Conservation (phyloP, 2,888 invertebrate genomes). For the Meliscaeva auricollis region DNA sequence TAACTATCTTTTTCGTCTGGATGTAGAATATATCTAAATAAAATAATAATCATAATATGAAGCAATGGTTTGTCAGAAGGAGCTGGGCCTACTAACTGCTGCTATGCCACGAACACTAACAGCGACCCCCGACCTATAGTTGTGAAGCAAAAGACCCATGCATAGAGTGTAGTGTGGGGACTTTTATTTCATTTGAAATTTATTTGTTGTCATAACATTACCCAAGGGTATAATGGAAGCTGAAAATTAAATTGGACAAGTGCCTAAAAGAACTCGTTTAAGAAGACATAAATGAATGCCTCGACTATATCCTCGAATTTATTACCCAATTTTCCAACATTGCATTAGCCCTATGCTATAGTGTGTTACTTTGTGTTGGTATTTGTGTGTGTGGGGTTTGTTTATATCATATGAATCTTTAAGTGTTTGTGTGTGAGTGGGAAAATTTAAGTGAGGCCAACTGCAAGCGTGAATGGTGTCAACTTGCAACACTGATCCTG, state of each 20-base stretch:
- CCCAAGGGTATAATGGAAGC: slow-evolving; percentile 73
- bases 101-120: background rate
- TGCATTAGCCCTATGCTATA: slow-evolving; percentile 60
- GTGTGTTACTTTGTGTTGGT: background rate
- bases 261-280: slow-evolving; percentile 76
- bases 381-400: slow-evolving; percentile 7
- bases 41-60: slow-evolving; percentile 72
- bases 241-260: slow-evolving; percentile 78
- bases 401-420: background rate
- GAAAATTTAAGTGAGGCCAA: slow-evolving; percentile 54
- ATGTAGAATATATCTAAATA: slow-evolving; percentile 62
- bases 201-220: slow-evolving; percentile 75
- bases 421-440: slow-evolving; percentile 1
- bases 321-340: slow-evolving; percentile 75
- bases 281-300: slow-evolving; percentile 76
- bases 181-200: slow-evolving; percentile 74
- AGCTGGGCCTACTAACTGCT: slow-evolving; percentile 8
- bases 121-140: slow-evolving; percentile 28
- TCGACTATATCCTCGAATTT: slow-evolving; percentile 74
- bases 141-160: background rate
- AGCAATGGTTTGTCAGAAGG: slow-evolving; percentile 22
- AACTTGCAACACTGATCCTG: slow-evolving; percentile 25
- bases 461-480: slow-evolving; percentile 39
- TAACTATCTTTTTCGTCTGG: background rate
- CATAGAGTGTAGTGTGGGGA: slow-evolving; percentile 42